Conservation (phyloP, 2,888 invertebrate genomes). For the Cancer borealis region DNA sequence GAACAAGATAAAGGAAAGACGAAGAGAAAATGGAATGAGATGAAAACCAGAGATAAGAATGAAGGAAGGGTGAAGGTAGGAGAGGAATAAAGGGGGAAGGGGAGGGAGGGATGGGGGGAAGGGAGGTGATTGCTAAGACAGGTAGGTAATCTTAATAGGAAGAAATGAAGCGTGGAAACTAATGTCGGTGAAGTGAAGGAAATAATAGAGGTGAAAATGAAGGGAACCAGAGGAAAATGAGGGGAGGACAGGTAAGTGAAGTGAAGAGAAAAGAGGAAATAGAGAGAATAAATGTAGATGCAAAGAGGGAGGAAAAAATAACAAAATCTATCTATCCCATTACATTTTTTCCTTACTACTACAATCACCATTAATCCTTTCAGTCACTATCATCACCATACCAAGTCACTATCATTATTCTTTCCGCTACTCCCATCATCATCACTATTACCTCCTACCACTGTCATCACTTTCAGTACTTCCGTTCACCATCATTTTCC, state of each 20-base stretch:
- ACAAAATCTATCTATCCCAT: too few relatives aligned
- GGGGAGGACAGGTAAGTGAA: background rate
- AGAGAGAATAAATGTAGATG: background rate
- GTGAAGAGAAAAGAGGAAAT: too few relatives aligned
- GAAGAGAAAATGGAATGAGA: too few relatives aligned
- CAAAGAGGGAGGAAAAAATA: too few relatives aligned
- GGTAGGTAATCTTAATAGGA: slow-evolving; percentile 11
- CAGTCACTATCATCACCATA: background rate
- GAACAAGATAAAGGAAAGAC: too few relatives aligned
- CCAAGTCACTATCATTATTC: background rate
- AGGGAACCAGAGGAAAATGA: background rate
- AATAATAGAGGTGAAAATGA: background rate
- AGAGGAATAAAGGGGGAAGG: background rate
- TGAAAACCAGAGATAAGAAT: too few relatives aligned
- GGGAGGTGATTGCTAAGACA: background rate
- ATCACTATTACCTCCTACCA: background rate
- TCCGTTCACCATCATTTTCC: background rate
- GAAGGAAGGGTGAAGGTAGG: background rate
- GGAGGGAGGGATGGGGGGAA: background rate
- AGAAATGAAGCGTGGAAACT: slow-evolving; percentile 27
- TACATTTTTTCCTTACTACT: too few relatives aligned
- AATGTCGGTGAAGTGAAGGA: background rate
- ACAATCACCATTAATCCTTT: background rate
- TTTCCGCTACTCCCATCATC: background rate
- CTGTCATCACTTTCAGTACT: background rate